phyloP scores from a whole-genome alignment of 2,797 vertebrate genomes.

The Enteromius radiatus region DNA sequence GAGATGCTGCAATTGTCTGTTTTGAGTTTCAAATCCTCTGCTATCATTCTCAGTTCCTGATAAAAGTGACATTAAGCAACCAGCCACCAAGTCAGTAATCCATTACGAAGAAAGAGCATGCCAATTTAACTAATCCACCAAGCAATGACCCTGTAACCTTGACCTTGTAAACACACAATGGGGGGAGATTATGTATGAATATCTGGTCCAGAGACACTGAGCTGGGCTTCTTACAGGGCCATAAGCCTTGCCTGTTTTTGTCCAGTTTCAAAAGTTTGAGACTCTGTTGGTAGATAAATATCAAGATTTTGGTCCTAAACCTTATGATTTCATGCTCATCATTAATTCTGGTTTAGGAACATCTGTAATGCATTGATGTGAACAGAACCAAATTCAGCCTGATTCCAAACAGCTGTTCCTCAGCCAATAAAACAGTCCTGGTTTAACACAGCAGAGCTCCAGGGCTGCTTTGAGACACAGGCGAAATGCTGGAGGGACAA shows the following conservation, averaged over 20 bases:
- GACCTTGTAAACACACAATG: slow-evolving; percentile 78
- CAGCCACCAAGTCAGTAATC: slow-evolving; percentile 74
- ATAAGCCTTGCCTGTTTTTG: neutral
- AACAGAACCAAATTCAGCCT: slow-evolving; percentile 74
- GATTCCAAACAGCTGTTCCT: slow-evolving; percentile 76
- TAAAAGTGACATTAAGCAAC: slow-evolving; percentile 77
- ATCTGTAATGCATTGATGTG: slow-evolving; percentile 74
- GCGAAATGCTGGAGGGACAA: slow-evolving; percentile 76
- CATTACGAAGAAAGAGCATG: slow-evolving; percentile 72
- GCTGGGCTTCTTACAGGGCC: slow-evolving; percentile 63
- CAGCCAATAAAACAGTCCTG: slow-evolving; percentile 64
- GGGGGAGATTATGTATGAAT: slow-evolving; percentile 69
- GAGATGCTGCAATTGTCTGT: slow-evolving; percentile 74
- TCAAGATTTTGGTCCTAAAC: slow-evolving; percentile 43
- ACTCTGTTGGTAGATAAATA: slow-evolving; percentile 38
- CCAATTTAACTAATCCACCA: slow-evolving; percentile 77
- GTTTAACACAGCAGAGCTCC: slow-evolving; percentile 69
- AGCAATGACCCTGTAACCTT: slow-evolving; percentile 77
- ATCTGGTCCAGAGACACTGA: slow-evolving; percentile 65
- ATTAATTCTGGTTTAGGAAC: slow-evolving; percentile 70
- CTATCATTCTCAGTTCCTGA: slow-evolving; percentile 74
- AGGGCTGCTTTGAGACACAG: slow-evolving; percentile 72
- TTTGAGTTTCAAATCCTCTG: slow-evolving; percentile 72
- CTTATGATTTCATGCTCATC: slow-evolving; percentile 49
- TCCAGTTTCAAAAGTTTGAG: slow-evolving; percentile 29